Base-by-base conservation (phyloP, 1,140 invertebrate species). In the Trigoniulus corallinus region DNA sequence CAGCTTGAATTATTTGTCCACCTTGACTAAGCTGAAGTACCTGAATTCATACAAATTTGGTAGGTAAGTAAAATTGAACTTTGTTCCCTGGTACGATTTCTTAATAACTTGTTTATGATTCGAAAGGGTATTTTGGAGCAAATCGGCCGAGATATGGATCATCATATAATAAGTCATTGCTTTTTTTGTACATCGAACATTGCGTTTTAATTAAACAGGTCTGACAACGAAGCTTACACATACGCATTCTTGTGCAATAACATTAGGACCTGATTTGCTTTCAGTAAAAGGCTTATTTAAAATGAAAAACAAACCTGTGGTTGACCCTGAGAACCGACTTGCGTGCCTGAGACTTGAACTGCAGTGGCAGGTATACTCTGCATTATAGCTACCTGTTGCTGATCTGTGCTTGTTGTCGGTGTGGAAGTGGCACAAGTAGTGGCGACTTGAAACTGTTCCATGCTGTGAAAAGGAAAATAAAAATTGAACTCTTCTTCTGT, bases 1-100 rank as follows among this genome's bases (percentile, higher is more conserved):
- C 52, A 37, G 60, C 54, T 47, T 61, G 58, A 10, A 64, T 52
- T 64, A 71, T 64, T 56, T 73, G 72, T 24, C 69, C 68, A 57
- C 68, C 67, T 37, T 55, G 54, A 54, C 62, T 60, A 52, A 73
- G 58, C 52, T 72, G 68, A 3, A 71, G 63, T 3, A 55, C 51
- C 43, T 54, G 2, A 47, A 49, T n/a, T 27, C 15, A 12, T 48
- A n/a, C 15, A 48, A n/a, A 48, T 10, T 12, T 34, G 22, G 15
- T 12, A 27, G n/a, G 21, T 26, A 13, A 22, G 25, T n/a, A 34
- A 12, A n/a, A 50, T 22, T 50, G 12, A 12, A 29, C 0, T 15
- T 12, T 46, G 18, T 21, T 50, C 25, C 12, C 10, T n/a, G n/a
- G n/a, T n/a, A n/a, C n/a, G n/a, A n/a, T n/a, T n/a, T n/a, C n/a